Percentiles rank a stretch among this genome's conserved stretches.
phyloP scores from a whole-genome alignment of 1,140 invertebrate genomes.

The Leptopilina boulardi region DNA sequence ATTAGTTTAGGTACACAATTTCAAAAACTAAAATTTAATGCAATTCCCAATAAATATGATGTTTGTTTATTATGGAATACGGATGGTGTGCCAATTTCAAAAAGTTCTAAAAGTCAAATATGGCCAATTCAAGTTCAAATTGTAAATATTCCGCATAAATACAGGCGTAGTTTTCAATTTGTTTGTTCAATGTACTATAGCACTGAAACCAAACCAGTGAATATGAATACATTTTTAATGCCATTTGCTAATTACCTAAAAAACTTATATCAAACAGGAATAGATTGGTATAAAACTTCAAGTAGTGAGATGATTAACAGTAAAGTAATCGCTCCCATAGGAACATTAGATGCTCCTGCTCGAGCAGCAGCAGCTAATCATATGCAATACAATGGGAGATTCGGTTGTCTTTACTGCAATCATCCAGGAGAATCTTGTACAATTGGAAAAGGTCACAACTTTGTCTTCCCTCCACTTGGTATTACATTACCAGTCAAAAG shows the following conservation, averaged over 20 bases:
- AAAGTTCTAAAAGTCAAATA: no score
- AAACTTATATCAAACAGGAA: neutral
- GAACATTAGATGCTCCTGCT: slow-evolving; percentile 27
- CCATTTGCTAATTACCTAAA: neutral
- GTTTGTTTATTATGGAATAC: no score
- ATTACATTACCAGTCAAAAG: neutral
- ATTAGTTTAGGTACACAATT: slow-evolving; percentile 40
- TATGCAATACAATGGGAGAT: slow-evolving; percentile 29
- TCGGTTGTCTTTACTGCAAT: slow-evolving; percentile 29
- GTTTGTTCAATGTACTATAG: slow-evolving; percentile 37
- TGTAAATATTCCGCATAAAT: no score
- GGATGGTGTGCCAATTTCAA: no score
- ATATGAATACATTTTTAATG: slow-evolving; percentile 36
- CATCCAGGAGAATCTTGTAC: slow-evolving; percentile 15
- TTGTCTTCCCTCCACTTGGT: neutral
- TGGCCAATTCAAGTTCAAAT: no score
- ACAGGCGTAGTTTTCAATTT: no score
- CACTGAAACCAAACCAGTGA: slow-evolving; percentile 39
- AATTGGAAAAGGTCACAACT: neutral
- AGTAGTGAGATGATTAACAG: neutral
- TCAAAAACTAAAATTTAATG: neutral
- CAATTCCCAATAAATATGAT: no score
- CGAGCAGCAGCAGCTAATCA: slow-evolving; percentile 5
- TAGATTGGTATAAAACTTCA: neutral
- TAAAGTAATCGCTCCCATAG: slow-evolving; percentile 28